Conservation (phyloP, 2,888 invertebrate genomes). For the Napeogenes inachia region DNA sequence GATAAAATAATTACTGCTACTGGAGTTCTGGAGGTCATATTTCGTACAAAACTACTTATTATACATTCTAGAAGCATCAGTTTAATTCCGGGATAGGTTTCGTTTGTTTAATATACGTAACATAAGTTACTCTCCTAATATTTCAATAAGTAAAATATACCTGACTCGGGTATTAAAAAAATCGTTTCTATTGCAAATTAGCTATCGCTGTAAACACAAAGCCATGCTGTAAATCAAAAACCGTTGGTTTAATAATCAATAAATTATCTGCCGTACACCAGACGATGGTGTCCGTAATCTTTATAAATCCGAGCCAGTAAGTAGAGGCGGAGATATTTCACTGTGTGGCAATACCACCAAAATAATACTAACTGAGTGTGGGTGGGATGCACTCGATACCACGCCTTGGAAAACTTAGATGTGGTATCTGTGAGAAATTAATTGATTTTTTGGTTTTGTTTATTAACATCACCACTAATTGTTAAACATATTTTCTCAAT, state of each 20-base stretch:
- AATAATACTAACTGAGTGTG: constrained; percentile 58
- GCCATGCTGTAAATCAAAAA: background rate
- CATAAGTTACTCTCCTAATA: too few species aligned
- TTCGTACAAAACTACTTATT: too few species aligned
- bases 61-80: too few species aligned
- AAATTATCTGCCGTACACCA: constrained; percentile 13
- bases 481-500: too few species aligned
- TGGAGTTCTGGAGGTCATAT: too few species aligned
- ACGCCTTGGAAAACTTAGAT: constrained; percentile 24
- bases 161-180: too few species aligned
- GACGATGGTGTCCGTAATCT: constrained; percentile 41
- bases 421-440: constrained; percentile 7
- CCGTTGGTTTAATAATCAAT: background rate
- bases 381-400: constrained; percentile 61
- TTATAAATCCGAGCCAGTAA: constrained; percentile 44
- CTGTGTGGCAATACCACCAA: constrained; percentile 58
- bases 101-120: too few species aligned
- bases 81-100: too few species aligned
- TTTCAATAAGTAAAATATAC: too few species aligned
- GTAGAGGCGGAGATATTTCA: constrained; percentile 52
- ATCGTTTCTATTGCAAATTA: too few species aligned
- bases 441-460: background rate
- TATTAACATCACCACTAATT: background rate
- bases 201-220: too few species aligned
- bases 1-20: too few species aligned